A percentile compares a stretch with the other conserved stretches of the same genome.
Conservation (phyloP, 2,888 invertebrate species). For the Balanococcus diminutus region DNA sequence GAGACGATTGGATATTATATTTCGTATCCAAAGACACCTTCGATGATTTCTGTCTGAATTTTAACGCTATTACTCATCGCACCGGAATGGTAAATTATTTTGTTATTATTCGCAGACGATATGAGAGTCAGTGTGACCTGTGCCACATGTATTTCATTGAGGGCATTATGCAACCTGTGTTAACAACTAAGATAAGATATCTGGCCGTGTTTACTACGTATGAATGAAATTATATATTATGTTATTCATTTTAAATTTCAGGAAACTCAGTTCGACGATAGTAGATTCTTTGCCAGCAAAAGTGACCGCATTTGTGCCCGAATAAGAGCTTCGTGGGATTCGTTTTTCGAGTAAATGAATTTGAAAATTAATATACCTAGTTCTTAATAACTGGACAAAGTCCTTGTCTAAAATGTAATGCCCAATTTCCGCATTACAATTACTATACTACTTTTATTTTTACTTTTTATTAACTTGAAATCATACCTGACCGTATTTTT, state of each 20-base stretch:
- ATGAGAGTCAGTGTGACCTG: too few relatives aligned
- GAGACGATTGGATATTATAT: slow-evolving; percentile 57
- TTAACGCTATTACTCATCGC: neutral
- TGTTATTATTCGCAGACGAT: too few relatives aligned
- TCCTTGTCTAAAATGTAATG: neutral
- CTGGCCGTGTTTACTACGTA: too few relatives aligned
- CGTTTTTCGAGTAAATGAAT: slow-evolving; percentile 36
- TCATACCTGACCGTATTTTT: neutral
- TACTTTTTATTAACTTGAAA: neutral
- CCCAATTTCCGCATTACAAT: neutral
- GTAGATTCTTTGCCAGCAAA: slow-evolving; percentile 38
- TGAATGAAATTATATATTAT: too few relatives aligned
- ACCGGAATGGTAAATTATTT: neutral
- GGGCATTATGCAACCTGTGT: neutral
- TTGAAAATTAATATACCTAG: too few relatives aligned
- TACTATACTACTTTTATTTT: neutral
- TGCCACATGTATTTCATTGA: neutral
- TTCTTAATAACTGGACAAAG: neutral
- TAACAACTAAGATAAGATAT: neutral
- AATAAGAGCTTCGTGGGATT: slow-evolving; percentile 42
- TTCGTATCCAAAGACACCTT: slow-evolving; percentile 56
- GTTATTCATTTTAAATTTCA: neutral
- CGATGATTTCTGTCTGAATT: slow-evolving; percentile 45
- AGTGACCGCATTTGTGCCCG: slow-evolving; percentile 40
- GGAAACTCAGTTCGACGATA: slow-evolving; percentile 22